Base-by-base conservation (phyloP, 2,888 invertebrate species). In the Bruchidius siliquastri region DNA sequence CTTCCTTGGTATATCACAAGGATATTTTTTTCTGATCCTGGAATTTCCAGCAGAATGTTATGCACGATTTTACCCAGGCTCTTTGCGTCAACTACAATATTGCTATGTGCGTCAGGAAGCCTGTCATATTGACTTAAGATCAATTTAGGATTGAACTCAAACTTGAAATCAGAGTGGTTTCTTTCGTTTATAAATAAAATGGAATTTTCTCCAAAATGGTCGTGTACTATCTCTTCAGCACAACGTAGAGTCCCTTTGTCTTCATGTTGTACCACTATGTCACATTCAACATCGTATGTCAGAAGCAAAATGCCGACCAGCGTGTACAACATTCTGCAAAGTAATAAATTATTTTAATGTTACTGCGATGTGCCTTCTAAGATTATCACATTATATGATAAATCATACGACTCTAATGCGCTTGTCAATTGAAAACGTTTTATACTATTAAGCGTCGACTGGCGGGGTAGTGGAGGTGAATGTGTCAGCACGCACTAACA, bases 361-460 rank as follows among this genome's bases (percentile, higher is more conserved):
- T 49, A 49, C 49, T 1, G 18, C 6, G 1, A 13, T 49, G 77
- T 68, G 32, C 78, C 77, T 0, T 74, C 8, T 8, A 26, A 26
- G 26, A 26, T 26, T 26, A 4, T 26, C 26, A 26, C 8, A n/a
- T 26, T 26, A 26, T 4, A 26, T 26, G 8, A 26, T 26, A 26
- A 2, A 26, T 26, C 26, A 26, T 26, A 8, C 26, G 26, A 26
- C 26, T 26, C 26, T 26, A 26, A 8, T 26, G 26, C 8, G 8
- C 26, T 26, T 4, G 26, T 26, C 26, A 26, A 26, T 26, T 2
- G 3, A 26, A 26, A 8, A 8, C 26, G 26, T 26, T 26, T 26
- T 26, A 26, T 26, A n/a, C 26, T 4, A 26, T 2, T 2, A 26
- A 26, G 26, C 26, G 8, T 26, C 3, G 26, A 26, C n/a, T n/a